A percentile compares a stretch with the other conserved stretches of the same genome.
Evolutionary conservation across 2,888 invertebrate genomes (phyloP).

Genomic region (Ceramica pisi): DNA sequence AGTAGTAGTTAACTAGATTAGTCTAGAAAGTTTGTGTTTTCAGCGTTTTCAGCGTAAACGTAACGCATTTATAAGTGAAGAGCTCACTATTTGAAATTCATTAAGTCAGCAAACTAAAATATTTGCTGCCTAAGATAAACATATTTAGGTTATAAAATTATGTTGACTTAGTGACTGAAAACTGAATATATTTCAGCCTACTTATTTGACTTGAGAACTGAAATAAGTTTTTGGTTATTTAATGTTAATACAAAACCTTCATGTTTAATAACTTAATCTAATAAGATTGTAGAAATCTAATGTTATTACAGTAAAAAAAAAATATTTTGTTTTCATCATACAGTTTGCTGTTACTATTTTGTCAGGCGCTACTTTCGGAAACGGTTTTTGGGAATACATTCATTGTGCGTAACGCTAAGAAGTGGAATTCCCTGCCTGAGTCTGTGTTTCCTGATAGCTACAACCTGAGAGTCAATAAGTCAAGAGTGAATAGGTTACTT

Average conservation of each 20-base stretch:
- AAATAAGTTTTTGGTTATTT: background rate
- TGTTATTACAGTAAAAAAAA: background rate
- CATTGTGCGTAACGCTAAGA: no score
- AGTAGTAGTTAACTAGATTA: background rate
- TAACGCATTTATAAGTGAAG: background rate
- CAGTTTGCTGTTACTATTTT: background rate
- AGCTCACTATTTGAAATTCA: slow-evolving; percentile 28
- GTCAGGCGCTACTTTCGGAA: slow-evolving; percentile 3
- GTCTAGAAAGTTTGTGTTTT: slow-evolving; percentile 28
- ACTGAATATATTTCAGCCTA: slow-evolving; percentile 9
- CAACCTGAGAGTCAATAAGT: no score
- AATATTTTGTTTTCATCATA: background rate
- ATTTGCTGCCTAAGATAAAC: slow-evolving; percentile 23
- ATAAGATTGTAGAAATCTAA: background rate
- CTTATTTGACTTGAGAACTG: background rate
- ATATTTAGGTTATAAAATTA: slow-evolving; percentile 25
- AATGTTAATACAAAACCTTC: no score
- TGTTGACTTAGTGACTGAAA: slow-evolving; percentile 1
- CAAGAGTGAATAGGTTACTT: no score
- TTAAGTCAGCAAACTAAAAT: slow-evolving; percentile 16
- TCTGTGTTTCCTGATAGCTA: no score
- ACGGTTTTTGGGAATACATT: no score
- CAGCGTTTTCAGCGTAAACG: slow-evolving; percentile 7
- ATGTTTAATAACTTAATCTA: no score
- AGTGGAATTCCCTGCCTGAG: no score